Conservation (phyloP, 2,888 invertebrate species). For the Corythucha ciliata region DNA sequence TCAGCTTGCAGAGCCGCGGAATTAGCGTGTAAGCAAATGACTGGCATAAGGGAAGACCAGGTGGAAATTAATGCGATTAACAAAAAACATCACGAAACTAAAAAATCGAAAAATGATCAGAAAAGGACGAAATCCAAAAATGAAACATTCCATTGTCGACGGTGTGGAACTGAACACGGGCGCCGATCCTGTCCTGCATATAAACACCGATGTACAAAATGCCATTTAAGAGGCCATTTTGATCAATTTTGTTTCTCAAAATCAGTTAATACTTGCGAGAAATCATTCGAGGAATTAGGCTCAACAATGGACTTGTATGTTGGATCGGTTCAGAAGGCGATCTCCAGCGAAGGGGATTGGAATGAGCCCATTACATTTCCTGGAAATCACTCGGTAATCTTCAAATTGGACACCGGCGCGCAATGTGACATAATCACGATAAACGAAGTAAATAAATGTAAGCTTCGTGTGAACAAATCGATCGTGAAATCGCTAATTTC, state of each 20-base stretch:
- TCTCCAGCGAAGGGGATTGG: neutral
- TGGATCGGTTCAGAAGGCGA: neutral
- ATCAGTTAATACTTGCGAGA: slow-evolving; percentile 4
- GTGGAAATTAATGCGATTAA: neutral
- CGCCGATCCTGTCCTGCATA: slow-evolving; percentile 8
- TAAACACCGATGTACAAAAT: slow-evolving; percentile 2
- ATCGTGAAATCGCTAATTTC: slow-evolving; percentile 7
- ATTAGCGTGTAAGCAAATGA: slow-evolving; percentile 6
- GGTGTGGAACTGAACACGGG: slow-evolving; percentile 1
- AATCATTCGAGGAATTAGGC: neutral
- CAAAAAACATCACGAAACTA: neutral
- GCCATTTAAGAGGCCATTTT: slow-evolving; percentile 8
- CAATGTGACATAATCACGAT: slow-evolving; percentile 12
- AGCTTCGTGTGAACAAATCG: slow-evolving; percentile 5
- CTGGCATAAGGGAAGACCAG: slow-evolving; percentile 1
- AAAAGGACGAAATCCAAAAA: neutral
- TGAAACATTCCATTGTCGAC: slow-evolving; percentile 9
- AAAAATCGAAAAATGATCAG: slow-evolving; percentile 7
- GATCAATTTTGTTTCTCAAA: slow-evolving; percentile 2
- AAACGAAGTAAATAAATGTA: slow-evolving; percentile 11
- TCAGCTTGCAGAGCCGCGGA: slow-evolving; percentile 7
- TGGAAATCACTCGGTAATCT: slow-evolving; percentile 5
- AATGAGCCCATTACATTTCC: slow-evolving; percentile 9
- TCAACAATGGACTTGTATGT: slow-evolving; percentile 2
- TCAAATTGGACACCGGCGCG: slow-evolving; percentile 15